Evolutionary conservation across 2,113 vertebrate species (phyloP), one percentile per base, ranked within the genome.

Genomic region (Grammomys dolichurus): DNA sequence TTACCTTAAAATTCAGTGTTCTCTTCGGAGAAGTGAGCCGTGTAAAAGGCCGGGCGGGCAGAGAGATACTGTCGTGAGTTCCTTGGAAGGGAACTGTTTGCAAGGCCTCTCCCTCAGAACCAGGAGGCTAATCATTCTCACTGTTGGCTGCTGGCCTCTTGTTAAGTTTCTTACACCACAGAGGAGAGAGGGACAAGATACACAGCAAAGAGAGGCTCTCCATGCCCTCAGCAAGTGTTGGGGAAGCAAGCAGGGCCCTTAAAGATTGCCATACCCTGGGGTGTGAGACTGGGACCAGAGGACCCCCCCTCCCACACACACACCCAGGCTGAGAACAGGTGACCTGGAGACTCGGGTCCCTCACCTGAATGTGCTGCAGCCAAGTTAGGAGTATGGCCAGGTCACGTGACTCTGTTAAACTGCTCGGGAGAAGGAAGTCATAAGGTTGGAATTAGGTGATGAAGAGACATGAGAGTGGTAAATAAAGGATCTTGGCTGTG

Each of bases 1-100:
- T 92, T 87, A 67, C 51, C 77, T 88, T 60, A 54, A 80, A 85
- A 65, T 94, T 80, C 76, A 81, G 43, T 65, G 65, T 65, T 78
- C 60, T 14, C 92, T 88, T 91, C 93, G 73, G 81, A 70, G 69
- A 76, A 77, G 40, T 36, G 31, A 24, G n/a, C 60, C 91, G 26
- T 84, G 85, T 43, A 60, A 81, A 75, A 92, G 31, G 7, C 5
- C 28, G 7, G 76, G 60, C 75, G 7, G 76, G 60, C 75, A 48
- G 60, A 76, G 51, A 51, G 40, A 9, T 31, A 2, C 70, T 80
- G 46, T 40, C 40, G 63, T 85, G 17, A 48, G 58, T 73, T 20
- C 4, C 33, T 80, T 85, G 33, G 56, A 82, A 90, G 67, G 24
- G 81, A 84, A 24, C 43, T 87, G 43, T 63, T 80, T 56, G 77